Evolutionary conservation across 1,140 invertebrate genomes (phyloP).

Genomic region (Drosophila asahinai): DNA sequence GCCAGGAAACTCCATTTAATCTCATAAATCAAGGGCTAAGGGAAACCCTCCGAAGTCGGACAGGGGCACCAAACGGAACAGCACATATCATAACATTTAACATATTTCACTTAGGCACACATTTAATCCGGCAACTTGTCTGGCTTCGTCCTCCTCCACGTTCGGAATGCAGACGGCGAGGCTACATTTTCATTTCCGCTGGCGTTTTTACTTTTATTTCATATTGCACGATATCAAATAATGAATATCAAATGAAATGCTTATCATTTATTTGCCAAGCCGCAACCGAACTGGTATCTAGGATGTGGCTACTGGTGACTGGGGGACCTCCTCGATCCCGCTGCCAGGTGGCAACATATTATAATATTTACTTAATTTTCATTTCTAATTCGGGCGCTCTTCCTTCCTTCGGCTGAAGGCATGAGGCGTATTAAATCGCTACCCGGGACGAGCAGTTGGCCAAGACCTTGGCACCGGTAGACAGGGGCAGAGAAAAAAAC

Average conservation of each 20-base stretch:
- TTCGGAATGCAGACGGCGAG: constrained; percentile 7
- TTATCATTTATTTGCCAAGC: constrained; percentile 85
- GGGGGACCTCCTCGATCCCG: background rate
- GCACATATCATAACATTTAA: constrained; percentile 78
- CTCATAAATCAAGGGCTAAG: constrained; percentile 69
- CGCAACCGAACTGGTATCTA: constrained; percentile 40
- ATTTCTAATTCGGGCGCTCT: constrained; percentile 68
- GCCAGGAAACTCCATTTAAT: constrained; percentile 52
- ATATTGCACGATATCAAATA: constrained; percentile 84
- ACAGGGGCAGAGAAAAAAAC: constrained; percentile 10
- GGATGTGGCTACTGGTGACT: background rate
- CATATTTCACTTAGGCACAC: constrained; percentile 82
- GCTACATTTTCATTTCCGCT: constrained; percentile 78
- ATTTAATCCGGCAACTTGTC: constrained; percentile 72
- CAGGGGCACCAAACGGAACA: constrained; percentile 6
- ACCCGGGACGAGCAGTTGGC: background rate
- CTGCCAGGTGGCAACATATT: constrained; percentile 68
- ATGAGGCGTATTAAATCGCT: constrained; percentile 68
- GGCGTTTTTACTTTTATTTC: constrained; percentile 83
- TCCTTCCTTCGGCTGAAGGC: constrained; percentile 12
- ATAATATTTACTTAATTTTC: constrained; percentile 85
- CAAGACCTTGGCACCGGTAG: constrained; percentile 58
- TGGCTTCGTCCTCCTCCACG: constrained; percentile 20
- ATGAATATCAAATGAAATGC: constrained; percentile 85
- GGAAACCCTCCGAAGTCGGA: constrained; percentile 5